Base-by-base conservation (phyloP, 2,888 invertebrate genomes). In the Drosophila leonis region DNA sequence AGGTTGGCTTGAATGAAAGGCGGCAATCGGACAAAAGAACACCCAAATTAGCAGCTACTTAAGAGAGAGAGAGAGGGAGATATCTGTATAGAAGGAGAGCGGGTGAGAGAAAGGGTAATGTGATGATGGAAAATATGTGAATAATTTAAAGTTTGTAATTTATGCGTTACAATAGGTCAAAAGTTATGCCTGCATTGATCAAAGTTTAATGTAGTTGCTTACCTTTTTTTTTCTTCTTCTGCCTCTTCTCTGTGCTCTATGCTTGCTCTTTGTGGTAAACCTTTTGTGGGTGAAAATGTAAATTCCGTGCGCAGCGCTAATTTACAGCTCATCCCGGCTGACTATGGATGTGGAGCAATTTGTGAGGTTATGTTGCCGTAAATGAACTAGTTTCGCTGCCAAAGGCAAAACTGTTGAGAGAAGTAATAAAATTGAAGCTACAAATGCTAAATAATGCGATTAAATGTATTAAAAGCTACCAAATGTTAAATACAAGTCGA, bases 31-130 rank as follows among this genome's bases (percentile, higher is more conserved):
- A 35, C 48, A 13, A 72, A 68, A 60, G 51, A 56, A 48, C 44
- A 35, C 27, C 20, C 65, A 57, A 70, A 70, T 78, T 65, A 76
- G 57, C 61, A 70, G 59, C 35, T 62, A 65, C 44, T 75, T 78
- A 41, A 39, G 51, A 20, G 31, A n/a, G n/a, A n/a, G 8, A 24
- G 60, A 31, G 31, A 10, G 49, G 1, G 18, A 13, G 4, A n/a
- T n/a, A n/a, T n/a, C n/a, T n/a, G n/a, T n/a, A n/a, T n/a, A 13
- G 33, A 33, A 20, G 13, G 51, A 31, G 48, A n/a, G n/a, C n/a
- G 13, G 13, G 27, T 4, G 7, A 9, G 29, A 27, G 18, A 6
- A 4, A 31, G 49, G 20, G 13, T 29, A 48, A 48, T 48, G 48
- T 5, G 29, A 12, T 29, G 48, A 48, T 48, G 31, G 49, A 31